Base-by-base conservation (phyloP, 2,113 vertebrate genomes). In the Fregata magnificens region DNA sequence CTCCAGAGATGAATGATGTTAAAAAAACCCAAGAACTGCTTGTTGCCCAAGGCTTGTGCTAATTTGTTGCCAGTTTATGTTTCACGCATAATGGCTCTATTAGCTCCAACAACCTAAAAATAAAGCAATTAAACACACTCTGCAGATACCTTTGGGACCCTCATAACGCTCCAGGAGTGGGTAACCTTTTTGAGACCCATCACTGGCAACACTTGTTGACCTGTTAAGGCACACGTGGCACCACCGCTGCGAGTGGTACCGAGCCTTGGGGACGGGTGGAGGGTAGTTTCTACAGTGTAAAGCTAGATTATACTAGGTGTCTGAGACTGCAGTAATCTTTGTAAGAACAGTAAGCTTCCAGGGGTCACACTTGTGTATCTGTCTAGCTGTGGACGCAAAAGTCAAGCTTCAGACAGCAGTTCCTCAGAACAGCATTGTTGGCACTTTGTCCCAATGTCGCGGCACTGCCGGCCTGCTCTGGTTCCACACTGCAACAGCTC, bases 231-330 rank as follows among this genome's bases (percentile, higher is more conserved):
- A 9, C n/a, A 49, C 19, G 12, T 53, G 47, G 31, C 47, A 11
- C 40, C 36, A 47, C 16, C 1, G 5, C 28, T 10, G 5, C 1
- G 14, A 34, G 13, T 24, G 26, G 50, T 44, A 40, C 61, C 1
- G 9, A 62, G 69, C 42, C 42, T 20, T 18, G 12, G 11, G 22
- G 22, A 63, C 4, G 16, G 18, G 36, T 8, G 44, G 5, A 38
- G 29, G 7, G 42, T 14, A 31, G 25, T 28, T 78, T 31, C 36
- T 34, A 36, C 49, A 20, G 29, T 6, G 29, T 20, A 10, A 29
- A 14, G 26, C 50, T n/a, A 32, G n/a, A 34, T 20, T 20, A 25
- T 9, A 21, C 21, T 6, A 7, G 11, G 40, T 49, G n/a, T 50
- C 42, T 50, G 56, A 63, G n/a, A 44, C n/a, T 28, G 61, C 16